These are phyloP conservation scores for Muscicapa striata DNA, from an alignment of 2,797 vertebrate species.

Conservation along the genomic window DNA sequence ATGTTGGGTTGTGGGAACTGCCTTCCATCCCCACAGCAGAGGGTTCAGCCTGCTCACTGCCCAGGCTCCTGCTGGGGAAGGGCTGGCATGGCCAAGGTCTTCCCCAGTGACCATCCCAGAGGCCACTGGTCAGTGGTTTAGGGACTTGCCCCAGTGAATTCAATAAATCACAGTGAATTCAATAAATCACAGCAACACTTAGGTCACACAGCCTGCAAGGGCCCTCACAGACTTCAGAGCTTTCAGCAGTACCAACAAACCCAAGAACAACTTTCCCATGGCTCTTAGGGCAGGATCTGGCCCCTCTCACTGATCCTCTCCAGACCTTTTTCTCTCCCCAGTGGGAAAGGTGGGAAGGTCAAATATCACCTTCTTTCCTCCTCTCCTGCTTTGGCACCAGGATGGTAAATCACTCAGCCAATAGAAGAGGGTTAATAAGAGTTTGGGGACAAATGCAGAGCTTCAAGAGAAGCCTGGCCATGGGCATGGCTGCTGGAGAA, in stretches of 20 bases:
- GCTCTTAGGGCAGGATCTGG: neutral
- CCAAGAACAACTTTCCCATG: accelerated
- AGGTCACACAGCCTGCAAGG: neutral
- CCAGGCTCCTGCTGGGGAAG: neutral
- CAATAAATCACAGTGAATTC: neutral
- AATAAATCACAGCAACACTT: neutral
- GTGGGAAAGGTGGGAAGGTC: neutral
- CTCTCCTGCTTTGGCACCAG: neutral
- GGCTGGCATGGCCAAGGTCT: neutral
- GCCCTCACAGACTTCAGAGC: neutral
- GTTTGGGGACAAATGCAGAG: neutral
- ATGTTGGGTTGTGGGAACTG: neutral
- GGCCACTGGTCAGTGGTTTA: neutral
- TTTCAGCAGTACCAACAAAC: neutral
- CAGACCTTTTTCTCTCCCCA: neutral
- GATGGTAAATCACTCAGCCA: neutral
- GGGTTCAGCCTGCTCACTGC: neutral
- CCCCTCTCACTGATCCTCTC: neutral
- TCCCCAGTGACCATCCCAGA: neutral
- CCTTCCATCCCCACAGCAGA: neutral
- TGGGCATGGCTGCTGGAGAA: neutral
- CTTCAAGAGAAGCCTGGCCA: neutral
- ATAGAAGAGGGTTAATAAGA: neutral
- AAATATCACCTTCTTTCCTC: neutral
- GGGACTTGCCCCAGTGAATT: neutral